phyloP scores from a whole-genome alignment of 2,888 invertebrate species.

The Netelia virgata region DNA sequence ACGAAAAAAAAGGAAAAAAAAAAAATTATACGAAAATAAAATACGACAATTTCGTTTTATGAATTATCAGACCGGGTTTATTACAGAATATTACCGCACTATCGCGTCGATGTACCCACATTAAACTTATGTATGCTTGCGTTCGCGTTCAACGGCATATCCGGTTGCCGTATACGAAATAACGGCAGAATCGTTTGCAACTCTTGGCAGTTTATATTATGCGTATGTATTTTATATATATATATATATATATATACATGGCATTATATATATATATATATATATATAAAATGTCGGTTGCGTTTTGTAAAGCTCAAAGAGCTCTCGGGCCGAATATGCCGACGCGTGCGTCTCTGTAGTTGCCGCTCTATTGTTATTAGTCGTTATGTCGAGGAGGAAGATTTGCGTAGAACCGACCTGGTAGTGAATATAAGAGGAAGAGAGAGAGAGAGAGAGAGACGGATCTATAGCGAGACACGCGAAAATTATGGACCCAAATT shows the following conservation, averaged over 20 bases:
- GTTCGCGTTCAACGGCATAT: slow-evolving; percentile 47
- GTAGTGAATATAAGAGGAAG: slow-evolving; percentile 9
- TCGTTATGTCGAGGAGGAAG: slow-evolving; percentile 30
- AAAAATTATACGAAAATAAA: neutral
- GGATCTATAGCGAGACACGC: slow-evolving; percentile 22
- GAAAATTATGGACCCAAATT: slow-evolving; percentile 42
- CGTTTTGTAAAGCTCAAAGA: slow-evolving; percentile 6
- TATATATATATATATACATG: neutral
- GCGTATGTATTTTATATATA: slow-evolving; percentile 30
- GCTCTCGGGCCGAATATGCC: slow-evolving; percentile 26
- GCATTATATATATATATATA: neutral
- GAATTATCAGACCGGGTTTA: slow-evolving; percentile 20
- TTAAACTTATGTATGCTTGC: neutral
- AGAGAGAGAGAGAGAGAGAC: neutral
- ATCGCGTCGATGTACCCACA: neutral
- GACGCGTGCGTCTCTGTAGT: slow-evolving; percentile 43
- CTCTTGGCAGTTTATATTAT: slow-evolving; percentile 18
- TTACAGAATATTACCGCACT: slow-evolving; percentile 37
- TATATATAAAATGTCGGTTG: slow-evolving; percentile 2
- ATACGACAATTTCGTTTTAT: slow-evolving; percentile 25
- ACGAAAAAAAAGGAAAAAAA: neutral
- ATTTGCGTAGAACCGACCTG: slow-evolving; percentile 27
- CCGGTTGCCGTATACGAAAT: slow-evolving; percentile 54
- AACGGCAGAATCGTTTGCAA: slow-evolving; percentile 26
- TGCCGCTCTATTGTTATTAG: slow-evolving; percentile 54